Evolutionary conservation across 2,113 vertebrate genomes (phyloP), one percentile per base, ranked within the genome.

Genomic region (Heliornis fulica): DNA sequence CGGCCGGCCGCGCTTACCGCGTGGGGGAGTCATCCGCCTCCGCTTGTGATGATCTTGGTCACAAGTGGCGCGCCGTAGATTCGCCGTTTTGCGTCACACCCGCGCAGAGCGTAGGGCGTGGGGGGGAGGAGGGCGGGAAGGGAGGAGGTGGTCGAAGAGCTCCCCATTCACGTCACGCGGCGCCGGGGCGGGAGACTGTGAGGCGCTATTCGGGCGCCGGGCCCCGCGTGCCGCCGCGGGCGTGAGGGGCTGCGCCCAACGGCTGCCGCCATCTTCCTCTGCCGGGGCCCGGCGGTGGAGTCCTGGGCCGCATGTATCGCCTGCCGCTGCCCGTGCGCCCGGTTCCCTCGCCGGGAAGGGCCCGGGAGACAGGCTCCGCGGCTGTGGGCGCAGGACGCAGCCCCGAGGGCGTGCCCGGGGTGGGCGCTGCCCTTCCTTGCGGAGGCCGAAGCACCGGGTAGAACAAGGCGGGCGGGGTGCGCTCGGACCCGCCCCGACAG

Each of bases 31-130:
- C 95, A 97, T 94, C 90, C 96, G 85, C 94, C 96, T 98, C 98
- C 98, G 98, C 98, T 98, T 98, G 97, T 98, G 98, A 98, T 97
- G 97, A 95, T 97, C 98, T 98, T 98, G 96, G 98, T 98, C 98
- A 98, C 98, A 97, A 99, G 98, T 98, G 98, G 98, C 98, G 98
- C 98, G 98, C 98, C 98, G 98, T 99, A 99, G 98, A 97, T 93
- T 83, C 96, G 90, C 71, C 84, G 86, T 53, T 8, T 26, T 95
- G 89, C 96, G 95, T 86, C 95, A 97, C 97, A 96, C 23, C 13
- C 43, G 45, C 41, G 54, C 64, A 43, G 40, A 57, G 74, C 54
- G 85, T n/a, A 8, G 72, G 15, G 60, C 72, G 68, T 63, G 31
- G 23, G 16, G 13, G 46, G 85, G 14, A 17, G 43, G 66, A 9